Percentiles rank a stretch among this genome's conserved stretches.
These are phyloP conservation scores for Melanerpes formicivorus DNA, from an alignment of 2,113 vertebrate species.

Conservation along the genomic window DNA sequence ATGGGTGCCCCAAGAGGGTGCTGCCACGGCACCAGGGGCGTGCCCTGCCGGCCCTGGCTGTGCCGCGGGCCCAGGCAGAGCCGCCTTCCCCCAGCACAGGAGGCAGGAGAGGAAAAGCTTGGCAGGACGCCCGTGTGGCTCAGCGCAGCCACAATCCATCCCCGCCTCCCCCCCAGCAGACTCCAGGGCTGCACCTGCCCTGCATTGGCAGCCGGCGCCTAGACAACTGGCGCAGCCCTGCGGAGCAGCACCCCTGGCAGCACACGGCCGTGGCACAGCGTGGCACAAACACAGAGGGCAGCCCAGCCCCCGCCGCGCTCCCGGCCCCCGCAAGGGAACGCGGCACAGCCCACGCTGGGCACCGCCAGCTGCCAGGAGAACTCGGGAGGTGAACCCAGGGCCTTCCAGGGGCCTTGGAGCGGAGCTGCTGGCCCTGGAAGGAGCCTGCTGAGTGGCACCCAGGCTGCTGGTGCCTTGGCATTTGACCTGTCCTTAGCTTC, in stretches of 20 bases:
- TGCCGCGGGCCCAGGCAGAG: background rate
- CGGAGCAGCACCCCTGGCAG: background rate
- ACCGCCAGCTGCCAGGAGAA: background rate
- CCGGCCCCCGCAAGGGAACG: background rate
- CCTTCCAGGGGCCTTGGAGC: background rate
- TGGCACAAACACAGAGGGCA: accelerated
- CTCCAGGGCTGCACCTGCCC: background rate
- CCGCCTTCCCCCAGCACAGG: too few species aligned
- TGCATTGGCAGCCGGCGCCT: background rate
- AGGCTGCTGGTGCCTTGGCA: background rate
- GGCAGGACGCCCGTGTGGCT: background rate
- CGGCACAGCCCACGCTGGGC: background rate
- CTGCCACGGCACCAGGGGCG: background rate
- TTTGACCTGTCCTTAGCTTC: background rate
- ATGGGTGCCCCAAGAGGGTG: background rate
- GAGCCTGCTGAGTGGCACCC: background rate
- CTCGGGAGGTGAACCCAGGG: background rate
- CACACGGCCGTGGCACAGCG: background rate
- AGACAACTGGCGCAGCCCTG: background rate
- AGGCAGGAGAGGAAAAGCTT: background rate
- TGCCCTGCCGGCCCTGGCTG: background rate
- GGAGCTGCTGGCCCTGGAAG: background rate
- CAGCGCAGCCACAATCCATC: background rate
- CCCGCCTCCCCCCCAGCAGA: accelerated
- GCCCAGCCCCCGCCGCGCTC: background rate